phyloP scores from a whole-genome alignment of 2,888 invertebrate species.

The Troides oblongomaculatus region DNA sequence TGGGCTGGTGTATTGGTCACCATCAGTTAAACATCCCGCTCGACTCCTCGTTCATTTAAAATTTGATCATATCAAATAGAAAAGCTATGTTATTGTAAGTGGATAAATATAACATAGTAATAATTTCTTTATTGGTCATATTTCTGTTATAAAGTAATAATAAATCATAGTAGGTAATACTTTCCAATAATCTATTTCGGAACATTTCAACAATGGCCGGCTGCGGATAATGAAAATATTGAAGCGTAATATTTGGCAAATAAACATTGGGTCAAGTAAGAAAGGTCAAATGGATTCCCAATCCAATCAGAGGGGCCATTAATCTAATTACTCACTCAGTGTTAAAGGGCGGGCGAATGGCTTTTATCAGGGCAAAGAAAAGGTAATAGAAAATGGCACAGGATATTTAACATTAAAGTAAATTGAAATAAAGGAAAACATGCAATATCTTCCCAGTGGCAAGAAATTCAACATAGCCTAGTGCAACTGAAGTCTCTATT shows the following conservation, averaged over 20 bases:
- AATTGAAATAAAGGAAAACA: too few species aligned
- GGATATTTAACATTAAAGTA: not conserved
- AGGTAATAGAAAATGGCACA: not conserved
- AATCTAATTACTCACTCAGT: slow-evolving; percentile 18
- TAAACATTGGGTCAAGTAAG: slow-evolving; percentile 8
- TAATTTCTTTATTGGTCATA: too few species aligned
- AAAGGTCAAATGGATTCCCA: slow-evolving; percentile 19
- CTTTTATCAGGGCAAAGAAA: slow-evolving; percentile 6
- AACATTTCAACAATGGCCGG: not conserved
- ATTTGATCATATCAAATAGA: too few species aligned
- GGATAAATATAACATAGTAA: too few species aligned
- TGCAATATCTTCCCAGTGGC: too few species aligned
- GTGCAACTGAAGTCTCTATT: too few species aligned
- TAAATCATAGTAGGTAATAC: not conserved
- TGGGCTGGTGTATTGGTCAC: too few species aligned
- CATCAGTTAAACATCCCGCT: too few species aligned
- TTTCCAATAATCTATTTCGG: not conserved
- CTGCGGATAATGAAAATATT: not conserved
- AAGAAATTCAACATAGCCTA: too few species aligned
- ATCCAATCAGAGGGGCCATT: slow-evolving; percentile 19
- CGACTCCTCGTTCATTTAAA: too few species aligned
- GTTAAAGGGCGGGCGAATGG: slow-evolving; percentile 10
- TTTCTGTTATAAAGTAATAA: too few species aligned
- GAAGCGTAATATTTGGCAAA: not conserved
- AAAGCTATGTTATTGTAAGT: too few species aligned